phyloP scores from a whole-genome alignment of 2,888 invertebrate genomes.

The Lithophane socia region DNA sequence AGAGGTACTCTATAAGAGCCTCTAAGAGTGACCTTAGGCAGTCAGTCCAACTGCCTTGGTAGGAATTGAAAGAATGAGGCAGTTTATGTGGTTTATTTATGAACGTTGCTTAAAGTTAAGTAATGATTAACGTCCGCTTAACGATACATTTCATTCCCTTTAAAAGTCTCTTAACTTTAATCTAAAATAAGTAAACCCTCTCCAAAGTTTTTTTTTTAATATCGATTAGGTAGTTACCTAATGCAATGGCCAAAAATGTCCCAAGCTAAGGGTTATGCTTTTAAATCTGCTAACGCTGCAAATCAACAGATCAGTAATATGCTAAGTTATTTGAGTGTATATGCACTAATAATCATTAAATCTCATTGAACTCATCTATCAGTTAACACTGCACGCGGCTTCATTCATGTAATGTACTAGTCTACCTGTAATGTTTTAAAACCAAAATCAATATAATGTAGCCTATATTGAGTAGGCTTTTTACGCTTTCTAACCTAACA shows the following conservation, averaged over 20 bases:
- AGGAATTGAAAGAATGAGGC: background rate
- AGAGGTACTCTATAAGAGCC: background rate
- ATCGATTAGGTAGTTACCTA: no score
- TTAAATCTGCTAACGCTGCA: background rate
- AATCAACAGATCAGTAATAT: background rate
- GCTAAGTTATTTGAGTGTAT: background rate
- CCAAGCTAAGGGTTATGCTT: background rate
- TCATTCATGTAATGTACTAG: no score
- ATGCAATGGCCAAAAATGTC: background rate
- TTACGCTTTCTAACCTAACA: background rate
- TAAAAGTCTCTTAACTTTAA: background rate
- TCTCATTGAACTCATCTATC: conserved; percentile 2
- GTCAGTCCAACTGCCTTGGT: background rate
- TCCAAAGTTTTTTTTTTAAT: background rate
- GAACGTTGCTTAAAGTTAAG: background rate
- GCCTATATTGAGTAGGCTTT: background rate
- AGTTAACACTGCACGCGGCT: conserved; percentile 1
- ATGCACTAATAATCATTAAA: background rate
- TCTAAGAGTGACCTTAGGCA: no score
- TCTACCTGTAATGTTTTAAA: conserved; percentile 2
- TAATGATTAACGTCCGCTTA: background rate
- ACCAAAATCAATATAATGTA: background rate
- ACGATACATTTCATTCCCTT: background rate
- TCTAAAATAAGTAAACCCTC: background rate
- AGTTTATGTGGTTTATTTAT: background rate